These are phyloP conservation scores for Macroglossus sobrinus DNA, from an alignment of 2,113 vertebrate species.

Conservation along the genomic window DNA sequence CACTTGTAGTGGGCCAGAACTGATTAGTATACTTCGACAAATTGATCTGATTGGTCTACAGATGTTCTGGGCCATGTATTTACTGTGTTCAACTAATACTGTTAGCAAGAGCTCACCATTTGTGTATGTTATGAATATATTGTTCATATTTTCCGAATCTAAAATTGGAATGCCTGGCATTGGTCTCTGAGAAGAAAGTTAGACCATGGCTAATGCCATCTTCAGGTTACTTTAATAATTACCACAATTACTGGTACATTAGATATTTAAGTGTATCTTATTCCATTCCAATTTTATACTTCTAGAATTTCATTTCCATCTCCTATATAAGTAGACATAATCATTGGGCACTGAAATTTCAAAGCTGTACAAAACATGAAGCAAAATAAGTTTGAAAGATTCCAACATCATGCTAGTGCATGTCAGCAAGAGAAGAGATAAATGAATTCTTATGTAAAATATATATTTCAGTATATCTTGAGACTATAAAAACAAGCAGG, in stretches of 20 bases:
- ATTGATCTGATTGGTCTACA: not conserved
- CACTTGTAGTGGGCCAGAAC: not conserved
- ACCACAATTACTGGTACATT: not conserved
- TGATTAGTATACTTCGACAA: not conserved
- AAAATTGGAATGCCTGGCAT: not conserved
- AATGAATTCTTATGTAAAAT: not conserved
- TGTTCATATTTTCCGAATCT: constrained; percentile 1
- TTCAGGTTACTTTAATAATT: not conserved
- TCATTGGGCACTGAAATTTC: not conserved
- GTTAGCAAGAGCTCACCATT: not conserved
- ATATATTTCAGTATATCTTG: not conserved
- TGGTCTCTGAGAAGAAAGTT: not conserved
- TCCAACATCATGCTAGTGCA: not conserved
- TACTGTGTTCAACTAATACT: not conserved
- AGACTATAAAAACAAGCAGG: not conserved
- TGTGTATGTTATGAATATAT: not conserved
- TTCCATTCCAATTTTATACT: not conserved
- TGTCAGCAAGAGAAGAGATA: not conserved
- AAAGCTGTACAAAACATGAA: not conserved
- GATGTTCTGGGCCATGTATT: not conserved
- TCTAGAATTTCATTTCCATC: too few species aligned
- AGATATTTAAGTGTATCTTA: not conserved
- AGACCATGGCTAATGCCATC: not conserved
- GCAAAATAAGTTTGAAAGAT: not conserved
- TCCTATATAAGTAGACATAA: not conserved